phyloP scores from a whole-genome alignment of 2,888 invertebrate species.

The Drosophila yooni region DNA sequence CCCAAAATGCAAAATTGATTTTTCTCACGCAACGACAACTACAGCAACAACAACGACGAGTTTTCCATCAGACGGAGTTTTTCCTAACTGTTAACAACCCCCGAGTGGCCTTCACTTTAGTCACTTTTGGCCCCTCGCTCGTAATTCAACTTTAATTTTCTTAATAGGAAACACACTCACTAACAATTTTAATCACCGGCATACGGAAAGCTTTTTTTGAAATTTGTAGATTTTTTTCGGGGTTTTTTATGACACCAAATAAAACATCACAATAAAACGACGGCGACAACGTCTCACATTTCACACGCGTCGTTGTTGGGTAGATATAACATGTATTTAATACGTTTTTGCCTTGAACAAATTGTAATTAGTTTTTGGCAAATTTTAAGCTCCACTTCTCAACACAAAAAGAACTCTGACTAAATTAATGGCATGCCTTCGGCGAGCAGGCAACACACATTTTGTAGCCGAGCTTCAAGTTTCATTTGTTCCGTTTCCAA shows the following conservation, averaged over 20 bases:
- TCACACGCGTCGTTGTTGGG: slow-evolving; percentile 14
- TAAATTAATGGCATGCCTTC: slow-evolving; percentile 48
- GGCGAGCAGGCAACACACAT: slow-evolving; percentile 54
- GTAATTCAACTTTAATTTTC: slow-evolving; percentile 65
- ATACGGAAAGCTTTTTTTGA: slow-evolving; percentile 39
- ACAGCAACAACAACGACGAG: slow-evolving; percentile 26
- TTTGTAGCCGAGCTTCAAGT: slow-evolving; percentile 50
- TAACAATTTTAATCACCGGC: slow-evolving; percentile 49
- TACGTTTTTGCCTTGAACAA: slow-evolving; percentile 39
- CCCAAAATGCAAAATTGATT: slow-evolving; percentile 77
- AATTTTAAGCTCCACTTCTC: slow-evolving; percentile 47
- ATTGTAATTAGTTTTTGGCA: slow-evolving; percentile 64
- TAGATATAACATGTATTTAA: slow-evolving; percentile 42
- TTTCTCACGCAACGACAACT: slow-evolving; percentile 77
- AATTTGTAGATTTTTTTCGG: slow-evolving; percentile 25
- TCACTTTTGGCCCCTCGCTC: slow-evolving; percentile 24
- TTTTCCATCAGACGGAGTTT: slow-evolving; percentile 60
- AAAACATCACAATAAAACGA: slow-evolving; percentile 20
- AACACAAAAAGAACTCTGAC: slow-evolving; percentile 31
- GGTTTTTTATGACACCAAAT: slow-evolving; percentile 40
- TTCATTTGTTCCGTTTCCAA: slow-evolving; percentile 74
- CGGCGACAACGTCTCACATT: slow-evolving; percentile 12
- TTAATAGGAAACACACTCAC: slow-evolving; percentile 35
- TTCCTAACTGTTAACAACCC: slow-evolving; percentile 52
- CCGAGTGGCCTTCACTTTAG: slow-evolving; percentile 57